Evolutionary conservation across 2,113 vertebrate genomes (phyloP).

Genomic region (Okapia johnstoni): DNA sequence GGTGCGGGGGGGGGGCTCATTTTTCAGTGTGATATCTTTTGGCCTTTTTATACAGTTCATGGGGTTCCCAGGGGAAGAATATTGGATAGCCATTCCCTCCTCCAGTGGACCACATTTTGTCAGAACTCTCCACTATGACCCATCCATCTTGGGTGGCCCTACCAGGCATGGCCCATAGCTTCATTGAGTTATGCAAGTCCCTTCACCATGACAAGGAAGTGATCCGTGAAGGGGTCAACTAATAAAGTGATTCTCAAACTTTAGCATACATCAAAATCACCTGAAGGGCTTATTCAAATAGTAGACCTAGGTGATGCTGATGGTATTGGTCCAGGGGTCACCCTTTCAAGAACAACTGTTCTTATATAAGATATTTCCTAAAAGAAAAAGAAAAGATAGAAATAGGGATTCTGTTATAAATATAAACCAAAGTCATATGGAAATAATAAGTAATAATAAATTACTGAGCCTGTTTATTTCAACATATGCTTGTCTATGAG

Average conservation of each 20-base stretch:
- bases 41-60: background rate
- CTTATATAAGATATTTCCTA: background rate
- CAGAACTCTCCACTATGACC: background rate
- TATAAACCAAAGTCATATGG: slow-evolving; percentile 53
- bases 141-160: background rate
- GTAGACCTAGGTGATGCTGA: background rate
- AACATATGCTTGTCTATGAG: slow-evolving; percentile 54
- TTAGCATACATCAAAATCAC: background rate
- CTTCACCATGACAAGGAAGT: background rate
- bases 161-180: background rate
- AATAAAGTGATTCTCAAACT: background rate
- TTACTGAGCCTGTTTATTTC: slow-evolving; percentile 51
- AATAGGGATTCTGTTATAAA: slow-evolving; percentile 19
- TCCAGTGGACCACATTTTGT: background rate
- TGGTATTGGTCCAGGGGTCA: background rate
- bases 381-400: background rate
- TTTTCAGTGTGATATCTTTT: background rate
- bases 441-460: slow-evolving; percentile 63
- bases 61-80: background rate
- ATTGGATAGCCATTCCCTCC: background rate
- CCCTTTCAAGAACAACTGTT: background rate
- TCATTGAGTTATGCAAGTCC: background rate
- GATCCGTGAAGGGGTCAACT: background rate
- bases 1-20: background rate
- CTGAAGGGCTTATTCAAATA: background rate